Conservation (phyloP, 1,140 invertebrate genomes). For the Drosophila nigromelanica region DNA sequence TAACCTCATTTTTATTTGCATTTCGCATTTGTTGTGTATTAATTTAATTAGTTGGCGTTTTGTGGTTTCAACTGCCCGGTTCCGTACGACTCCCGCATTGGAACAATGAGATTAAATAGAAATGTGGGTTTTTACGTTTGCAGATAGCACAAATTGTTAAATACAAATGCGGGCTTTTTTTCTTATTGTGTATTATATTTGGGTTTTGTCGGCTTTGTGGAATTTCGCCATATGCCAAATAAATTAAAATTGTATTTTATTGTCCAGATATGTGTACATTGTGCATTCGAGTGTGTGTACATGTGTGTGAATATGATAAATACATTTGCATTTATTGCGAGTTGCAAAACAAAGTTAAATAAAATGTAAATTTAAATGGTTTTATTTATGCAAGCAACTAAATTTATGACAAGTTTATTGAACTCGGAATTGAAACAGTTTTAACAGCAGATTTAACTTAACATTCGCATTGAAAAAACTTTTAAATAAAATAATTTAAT, state of each 20-base stretch:
- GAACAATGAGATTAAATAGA: slow-evolving; percentile 55
- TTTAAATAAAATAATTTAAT: not conserved
- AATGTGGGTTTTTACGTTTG: slow-evolving; percentile 49
- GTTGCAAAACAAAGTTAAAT: slow-evolving; percentile 26
- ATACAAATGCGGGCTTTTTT: slow-evolving; percentile 62
- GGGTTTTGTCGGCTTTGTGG: slow-evolving; percentile 51
- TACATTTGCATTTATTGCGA: slow-evolving; percentile 51
- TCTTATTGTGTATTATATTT: slow-evolving; percentile 35
- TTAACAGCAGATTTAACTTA: slow-evolving; percentile 1
- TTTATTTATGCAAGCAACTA: slow-evolving; percentile 23
- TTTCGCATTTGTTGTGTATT: slow-evolving; percentile 72
- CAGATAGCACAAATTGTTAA: slow-evolving; percentile 39
- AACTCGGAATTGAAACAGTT: not conserved
- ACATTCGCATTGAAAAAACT: not conserved
- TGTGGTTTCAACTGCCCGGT: slow-evolving; percentile 51
- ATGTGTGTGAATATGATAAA: slow-evolving; percentile 49
- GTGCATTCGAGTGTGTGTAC: slow-evolving; percentile 8
- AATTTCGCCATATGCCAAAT: slow-evolving; percentile 74
- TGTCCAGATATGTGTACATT: slow-evolving; percentile 18
- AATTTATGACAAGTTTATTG: slow-evolving; percentile 28
- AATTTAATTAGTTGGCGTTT: slow-evolving; percentile 77
- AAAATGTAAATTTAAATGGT: slow-evolving; percentile 38
- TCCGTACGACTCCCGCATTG: slow-evolving; percentile 23
- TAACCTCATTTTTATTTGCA: slow-evolving; percentile 31
- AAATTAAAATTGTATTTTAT: slow-evolving; percentile 69